These are phyloP conservation scores for Brachyalestes nurse DNA, from an alignment of 2,797 vertebrate species.

Conservation along the genomic window DNA sequence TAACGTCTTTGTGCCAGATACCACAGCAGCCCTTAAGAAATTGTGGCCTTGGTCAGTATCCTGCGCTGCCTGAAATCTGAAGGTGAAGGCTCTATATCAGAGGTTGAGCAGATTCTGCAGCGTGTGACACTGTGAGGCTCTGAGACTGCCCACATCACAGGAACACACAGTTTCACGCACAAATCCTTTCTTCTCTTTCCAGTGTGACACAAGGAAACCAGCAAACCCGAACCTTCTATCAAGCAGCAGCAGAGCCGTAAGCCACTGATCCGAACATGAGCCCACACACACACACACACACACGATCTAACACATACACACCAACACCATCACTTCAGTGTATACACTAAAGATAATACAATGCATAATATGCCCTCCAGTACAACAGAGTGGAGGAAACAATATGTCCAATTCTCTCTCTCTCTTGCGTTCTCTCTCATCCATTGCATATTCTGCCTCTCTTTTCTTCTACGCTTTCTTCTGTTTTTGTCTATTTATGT, in stretches of 20 bases:
- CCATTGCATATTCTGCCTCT: neutral
- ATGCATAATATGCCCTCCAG: slow-evolving; percentile 16
- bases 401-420: neutral
- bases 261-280: slow-evolving; percentile 25
- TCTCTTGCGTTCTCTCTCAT: neutral
- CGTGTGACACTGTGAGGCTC: slow-evolving; percentile 23
- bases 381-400: slow-evolving; percentile 7
- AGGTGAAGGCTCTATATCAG: neutral
- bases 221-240: slow-evolving; percentile 45
- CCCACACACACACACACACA: slow-evolving; percentile 25
- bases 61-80: too few relatives aligned
- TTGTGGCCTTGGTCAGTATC: too few relatives aligned
- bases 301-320: slow-evolving; percentile 28
- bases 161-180: slow-evolving; percentile 26
- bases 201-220: slow-evolving; percentile 30
- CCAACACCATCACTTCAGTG: slow-evolving; percentile 35
- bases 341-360: slow-evolving; percentile 45
- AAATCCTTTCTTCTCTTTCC: slow-evolving; percentile 2
- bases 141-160: neutral
- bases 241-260: slow-evolving; percentile 48
- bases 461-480: neutral
- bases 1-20: too few relatives aligned
- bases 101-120: slow-evolving; percentile 12
- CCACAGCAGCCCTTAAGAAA: too few relatives aligned
- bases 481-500: too few relatives aligned